phyloP scores from a whole-genome alignment of 2,113 vertebrate species.

The Colius striatus region DNA sequence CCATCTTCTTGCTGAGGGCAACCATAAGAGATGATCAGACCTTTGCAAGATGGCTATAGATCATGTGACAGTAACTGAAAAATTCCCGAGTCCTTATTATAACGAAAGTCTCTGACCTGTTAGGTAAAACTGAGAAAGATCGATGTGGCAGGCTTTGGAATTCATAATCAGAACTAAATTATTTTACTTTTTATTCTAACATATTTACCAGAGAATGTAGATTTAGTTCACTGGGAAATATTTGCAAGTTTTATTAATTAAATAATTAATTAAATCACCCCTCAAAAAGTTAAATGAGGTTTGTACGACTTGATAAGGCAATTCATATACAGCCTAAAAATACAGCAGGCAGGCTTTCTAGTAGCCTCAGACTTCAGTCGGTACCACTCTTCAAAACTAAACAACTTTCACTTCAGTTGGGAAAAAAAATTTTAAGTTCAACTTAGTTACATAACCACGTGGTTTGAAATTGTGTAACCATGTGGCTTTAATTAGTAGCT shows the following conservation, averaged over 20 bases:
- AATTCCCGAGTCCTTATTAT: not conserved
- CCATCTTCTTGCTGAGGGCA: not conserved
- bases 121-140: not conserved
- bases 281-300: not conserved
- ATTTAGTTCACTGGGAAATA: not conserved
- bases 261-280: not conserved
- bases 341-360: not conserved
- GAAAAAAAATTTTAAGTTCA: not conserved
- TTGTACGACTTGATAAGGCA: not conserved
- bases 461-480: not conserved
- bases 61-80: not conserved
- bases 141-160: not conserved
- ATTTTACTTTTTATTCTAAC: not conserved
- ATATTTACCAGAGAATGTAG: not conserved
- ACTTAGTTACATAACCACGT: not conserved
- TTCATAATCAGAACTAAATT: not conserved
- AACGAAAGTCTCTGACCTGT: not conserved
- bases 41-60: not conserved
- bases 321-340: not conserved
- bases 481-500: not conserved
- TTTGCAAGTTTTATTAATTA: not conserved
- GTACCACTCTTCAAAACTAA: not conserved
- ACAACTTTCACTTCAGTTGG: not conserved
- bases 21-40: not conserved
- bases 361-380: not conserved